phyloP scores from a whole-genome alignment of 2,888 invertebrate genomes.

The Napeogenes sylphis region DNA sequence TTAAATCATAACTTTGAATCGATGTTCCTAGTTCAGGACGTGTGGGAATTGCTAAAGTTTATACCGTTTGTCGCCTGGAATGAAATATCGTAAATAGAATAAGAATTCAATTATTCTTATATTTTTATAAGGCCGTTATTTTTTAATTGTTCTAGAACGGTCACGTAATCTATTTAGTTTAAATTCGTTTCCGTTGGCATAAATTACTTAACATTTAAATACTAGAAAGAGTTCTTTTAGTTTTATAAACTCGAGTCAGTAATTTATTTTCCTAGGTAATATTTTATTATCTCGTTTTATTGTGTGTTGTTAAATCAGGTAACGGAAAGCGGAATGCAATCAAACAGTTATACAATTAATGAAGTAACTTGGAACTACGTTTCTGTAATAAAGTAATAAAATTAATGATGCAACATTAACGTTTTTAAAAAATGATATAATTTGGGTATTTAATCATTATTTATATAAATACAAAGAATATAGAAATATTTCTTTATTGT shows the following conservation, averaged over 20 bases:
- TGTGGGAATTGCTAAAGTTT: background rate
- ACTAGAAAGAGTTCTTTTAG: too few species aligned
- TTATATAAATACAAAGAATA: too few species aligned
- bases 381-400: slow-evolving; percentile 21
- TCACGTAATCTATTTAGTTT: too few species aligned
- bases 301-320: slow-evolving; percentile 41
- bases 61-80: background rate
- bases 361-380: slow-evolving; percentile 36
- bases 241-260: background rate
- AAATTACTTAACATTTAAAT: too few species aligned
- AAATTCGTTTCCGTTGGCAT: too few species aligned
- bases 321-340: slow-evolving; percentile 45
- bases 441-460: too few species aligned
- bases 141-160: too few species aligned
- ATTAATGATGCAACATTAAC: too few species aligned
- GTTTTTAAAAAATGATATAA: too few species aligned
- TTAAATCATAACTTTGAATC: slow-evolving; percentile 2
- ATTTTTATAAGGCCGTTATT: too few species aligned
- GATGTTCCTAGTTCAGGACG: background rate
- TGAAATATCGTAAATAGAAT: background rate
- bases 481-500: too few species aligned
- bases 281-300: slow-evolving; percentile 18
- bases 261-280: background rate
- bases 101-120: background rate
- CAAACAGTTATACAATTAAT: slow-evolving; percentile 51